Base-by-base conservation (phyloP, 1,140 invertebrate species). In the Cryptotermes secundus region DNA sequence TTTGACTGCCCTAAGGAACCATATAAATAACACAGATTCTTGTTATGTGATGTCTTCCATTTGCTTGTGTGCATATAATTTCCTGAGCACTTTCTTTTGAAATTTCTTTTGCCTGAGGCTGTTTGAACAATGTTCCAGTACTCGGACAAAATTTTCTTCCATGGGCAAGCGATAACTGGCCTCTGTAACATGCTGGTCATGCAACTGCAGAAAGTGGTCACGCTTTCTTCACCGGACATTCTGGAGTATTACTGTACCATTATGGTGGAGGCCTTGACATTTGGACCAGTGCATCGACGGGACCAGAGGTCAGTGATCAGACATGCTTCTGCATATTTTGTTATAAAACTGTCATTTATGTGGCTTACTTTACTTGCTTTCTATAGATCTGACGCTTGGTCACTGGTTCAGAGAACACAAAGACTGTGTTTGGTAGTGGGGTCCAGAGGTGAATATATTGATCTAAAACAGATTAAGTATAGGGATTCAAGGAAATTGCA, bases 261-360 rank as follows among this genome's bases (percentile, higher is more conserved):
- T 7, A n/a, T 85, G 45, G 85, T 84, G 19, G 85, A 85, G 10
- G 84, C 84, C 31, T 53, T 86, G 84, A 81, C 84, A 65, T 86
- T 86, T 88, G 85, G 83, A 24, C 85, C 85, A 45, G 82, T 87
- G 26, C 49, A 84, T 84, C 85, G 87, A 81, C 87, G 85, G 87
- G 88, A 88, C 84, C 86, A 87, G 81, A 88, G 86, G 87, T 88
- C 45, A 82, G 79, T 84, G 53, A 83, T 42, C 45, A 49, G 3
- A 19, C 19, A 49, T 49, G 22, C 45, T 53, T 59, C 83, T 38
- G 35, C 24, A 1, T 59, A 16, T 34, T 84, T 84, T 84, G 7
- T 59, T 72, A 3, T 38, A 81, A 38, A 35, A 24, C 6, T 84
- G 16, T 16, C 14, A 16, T 2, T 16, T 45, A 19, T 49, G 3